A percentile compares a stretch with the other conserved stretches of the same genome.
Conservation (phyloP, 2,888 invertebrate genomes). For the Dioctria rufipes region DNA sequence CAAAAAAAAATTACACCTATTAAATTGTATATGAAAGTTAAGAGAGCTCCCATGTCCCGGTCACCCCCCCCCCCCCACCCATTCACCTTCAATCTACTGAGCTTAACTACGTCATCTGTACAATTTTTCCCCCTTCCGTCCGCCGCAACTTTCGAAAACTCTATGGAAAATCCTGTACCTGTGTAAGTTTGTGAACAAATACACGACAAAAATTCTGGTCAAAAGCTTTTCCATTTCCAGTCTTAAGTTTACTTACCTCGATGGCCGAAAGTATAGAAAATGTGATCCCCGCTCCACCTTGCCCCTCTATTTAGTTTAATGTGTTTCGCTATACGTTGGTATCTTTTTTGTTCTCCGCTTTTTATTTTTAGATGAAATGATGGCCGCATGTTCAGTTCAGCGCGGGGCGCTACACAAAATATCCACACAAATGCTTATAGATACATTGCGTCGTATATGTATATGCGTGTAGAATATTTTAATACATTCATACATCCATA, state of each 20-base stretch:
- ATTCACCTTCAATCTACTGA: background rate
- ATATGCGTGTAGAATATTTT: slow-evolving; percentile 10
- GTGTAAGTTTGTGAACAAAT: background rate
- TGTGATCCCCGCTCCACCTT: background rate
- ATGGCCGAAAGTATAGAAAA: background rate
- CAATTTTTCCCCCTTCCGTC: too few species aligned
- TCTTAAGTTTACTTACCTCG: slow-evolving; percentile 40
- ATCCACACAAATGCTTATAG: background rate
- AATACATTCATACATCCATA: slow-evolving; percentile 1
- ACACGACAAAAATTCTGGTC: slow-evolving; percentile 28
- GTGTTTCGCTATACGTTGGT: slow-evolving; percentile 27
- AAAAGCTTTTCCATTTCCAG: slow-evolving; percentile 37
- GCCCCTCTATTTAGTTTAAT: background rate
- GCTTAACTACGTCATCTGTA: too few species aligned
- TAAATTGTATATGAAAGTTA: slow-evolving; percentile 18
- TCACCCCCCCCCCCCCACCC: background rate
- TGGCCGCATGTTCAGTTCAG: slow-evolving; percentile 22
- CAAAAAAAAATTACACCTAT: slow-evolving; percentile 3
- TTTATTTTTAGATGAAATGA: slow-evolving; percentile 46
- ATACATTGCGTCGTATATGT: background rate
- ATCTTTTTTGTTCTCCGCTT: slow-evolving; percentile 35
- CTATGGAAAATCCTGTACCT: slow-evolving; percentile 18
- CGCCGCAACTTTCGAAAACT: background rate
- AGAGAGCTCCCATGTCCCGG: slow-evolving; percentile 1
- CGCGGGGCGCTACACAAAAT: background rate